Percentiles rank a stretch among this genome's conserved stretches.
phyloP scores from a whole-genome alignment of 1,140 invertebrate genomes.

The Pollicipes pollicipes region DNA sequence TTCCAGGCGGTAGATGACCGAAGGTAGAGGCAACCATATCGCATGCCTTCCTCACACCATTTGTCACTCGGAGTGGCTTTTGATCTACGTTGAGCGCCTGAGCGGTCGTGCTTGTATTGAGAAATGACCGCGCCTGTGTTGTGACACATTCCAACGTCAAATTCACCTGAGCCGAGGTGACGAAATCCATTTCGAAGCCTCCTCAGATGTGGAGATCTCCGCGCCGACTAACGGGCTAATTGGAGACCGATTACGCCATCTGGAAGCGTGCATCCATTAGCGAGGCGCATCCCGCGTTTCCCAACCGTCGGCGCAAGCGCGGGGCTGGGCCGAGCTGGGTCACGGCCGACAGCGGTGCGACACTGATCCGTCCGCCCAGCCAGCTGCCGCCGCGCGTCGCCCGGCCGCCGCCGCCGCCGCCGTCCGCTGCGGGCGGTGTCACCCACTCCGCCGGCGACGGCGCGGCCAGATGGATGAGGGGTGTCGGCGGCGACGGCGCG shows the following conservation, averaged over 20 bases:
- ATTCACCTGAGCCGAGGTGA: neutral
- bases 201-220: neutral
- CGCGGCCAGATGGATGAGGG: neutral
- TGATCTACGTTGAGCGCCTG: neutral
- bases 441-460: neutral
- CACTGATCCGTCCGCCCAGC: no score
- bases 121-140: neutral
- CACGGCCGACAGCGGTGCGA: no score
- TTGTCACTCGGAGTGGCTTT: neutral
- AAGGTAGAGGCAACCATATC: no score
- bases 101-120: neutral
- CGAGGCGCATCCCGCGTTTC: no score
- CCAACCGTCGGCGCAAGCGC: no score
- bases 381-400: no score
- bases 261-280: neutral
- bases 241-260: neutral
- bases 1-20: no score
- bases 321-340: no score
- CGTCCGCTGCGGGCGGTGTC: no score
- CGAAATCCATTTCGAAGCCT: neutral
- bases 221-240: neutral
- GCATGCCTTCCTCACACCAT: no score
- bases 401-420: no score
- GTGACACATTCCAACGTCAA: neutral
- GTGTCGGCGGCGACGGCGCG: neutral